These are phyloP conservation scores for Limnephilus marmoratus DNA, from an alignment of 2,888 invertebrate species.

Conservation along the genomic window DNA sequence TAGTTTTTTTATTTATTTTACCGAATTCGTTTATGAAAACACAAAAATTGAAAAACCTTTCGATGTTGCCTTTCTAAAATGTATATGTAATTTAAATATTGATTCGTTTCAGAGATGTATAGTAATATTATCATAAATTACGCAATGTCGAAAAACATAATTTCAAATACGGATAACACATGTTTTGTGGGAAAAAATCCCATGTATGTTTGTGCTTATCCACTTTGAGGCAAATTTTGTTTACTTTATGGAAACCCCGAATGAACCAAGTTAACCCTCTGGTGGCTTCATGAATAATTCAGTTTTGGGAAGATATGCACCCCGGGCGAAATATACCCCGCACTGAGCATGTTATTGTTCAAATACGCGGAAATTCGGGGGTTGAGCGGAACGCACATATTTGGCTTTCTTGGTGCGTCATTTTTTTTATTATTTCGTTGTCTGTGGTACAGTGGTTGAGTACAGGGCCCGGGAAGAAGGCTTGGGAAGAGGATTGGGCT, in stretches of 20 bases:
- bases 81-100: background rate
- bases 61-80: background rate
- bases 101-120: background rate
- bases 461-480: background rate
- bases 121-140: background rate
- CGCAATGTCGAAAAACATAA: constrained; percentile 20
- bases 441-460: background rate
- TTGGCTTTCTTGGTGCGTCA: constrained; percentile 26
- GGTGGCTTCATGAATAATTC: constrained; percentile 61
- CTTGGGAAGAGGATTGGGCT: background rate
- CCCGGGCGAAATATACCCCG: constrained; percentile 46
- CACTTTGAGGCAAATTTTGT: constrained; percentile 58
- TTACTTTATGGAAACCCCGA: constrained; percentile 58
- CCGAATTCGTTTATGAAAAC: background rate
- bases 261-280: constrained; percentile 43
- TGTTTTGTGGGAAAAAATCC: constrained; percentile 37
- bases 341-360: constrained; percentile 57
- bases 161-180: constrained; percentile 38
- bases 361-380: constrained; percentile 53
- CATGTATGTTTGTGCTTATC: constrained; percentile 45
- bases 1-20: background rate
- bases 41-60: background rate
- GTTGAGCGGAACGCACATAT: background rate
- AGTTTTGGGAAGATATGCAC: constrained; percentile 57
- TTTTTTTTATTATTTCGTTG: constrained; percentile 2